Evolutionary conservation across 2,888 invertebrate species (phyloP), one percentile per base, ranked within the genome.

Genomic region (Bimastos eiseni): DNA sequence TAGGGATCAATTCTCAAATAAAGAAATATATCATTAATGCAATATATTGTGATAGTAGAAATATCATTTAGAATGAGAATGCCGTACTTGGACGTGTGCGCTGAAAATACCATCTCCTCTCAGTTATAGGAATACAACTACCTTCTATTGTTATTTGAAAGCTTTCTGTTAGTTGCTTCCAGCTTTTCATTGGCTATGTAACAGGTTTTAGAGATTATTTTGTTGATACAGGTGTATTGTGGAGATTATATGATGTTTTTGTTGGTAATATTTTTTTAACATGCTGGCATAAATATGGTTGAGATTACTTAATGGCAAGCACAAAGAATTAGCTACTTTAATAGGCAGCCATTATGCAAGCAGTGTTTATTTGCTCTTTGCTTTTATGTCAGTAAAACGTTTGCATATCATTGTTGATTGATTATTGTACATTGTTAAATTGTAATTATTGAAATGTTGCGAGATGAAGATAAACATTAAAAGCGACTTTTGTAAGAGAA

Each of bases 341-440:
- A 70, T n/a, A 70, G n/a, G 70, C 70, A 55, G 70, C 70, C 70
- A 70, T n/a, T 70, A n/a, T 70, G 70, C 70, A n/a, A 70, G 70
- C 13, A 70, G 70, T 70, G 49, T 49, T 44, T 49, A 49, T 49
- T n/a, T 70, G 70, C 8, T 49, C 24, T 49, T 49, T 49, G 21
- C 49, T 49, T n/a, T 41, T 8, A 70, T 70, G n/a, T 70, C 30
- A 70, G 70, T 30, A n/a, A 70, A 49, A 49, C 6, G 30, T 70
- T 70, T 70, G 70, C n/a, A 70, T n/a, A n/a, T 70, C 70, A 70
- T 30, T 70, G 0, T 8, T 70, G 70, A 70, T 70, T n/a, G n/a
- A 24, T n/a, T 11, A 70, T 70, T 70, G 70, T 70, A 70, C 11
- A 70, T 30, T 70, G 17, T 11, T n/a, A 70, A 70, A 70, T 70